phyloP scores from a whole-genome alignment of 1,140 invertebrate species.

The Tetraneura akinire region DNA sequence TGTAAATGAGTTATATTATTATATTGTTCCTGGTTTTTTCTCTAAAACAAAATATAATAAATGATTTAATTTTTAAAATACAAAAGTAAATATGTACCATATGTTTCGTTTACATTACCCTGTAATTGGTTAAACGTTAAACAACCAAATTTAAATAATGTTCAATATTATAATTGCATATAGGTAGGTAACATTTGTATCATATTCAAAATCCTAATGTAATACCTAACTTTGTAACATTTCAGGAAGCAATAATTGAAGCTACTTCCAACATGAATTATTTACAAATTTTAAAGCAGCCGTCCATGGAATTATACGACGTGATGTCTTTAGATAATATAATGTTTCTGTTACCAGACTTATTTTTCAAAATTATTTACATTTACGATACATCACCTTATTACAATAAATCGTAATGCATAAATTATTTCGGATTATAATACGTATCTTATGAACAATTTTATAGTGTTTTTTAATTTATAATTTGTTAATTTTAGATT shows the following conservation, averaged over 20 bases:
- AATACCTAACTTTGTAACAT: background rate
- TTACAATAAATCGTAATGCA: slow-evolving; percentile 5
- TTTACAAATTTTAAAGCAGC: background rate
- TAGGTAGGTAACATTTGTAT: no score
- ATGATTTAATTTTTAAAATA: no score
- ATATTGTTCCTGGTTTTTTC: no score
- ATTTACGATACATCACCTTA: background rate
- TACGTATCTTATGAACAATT: background rate
- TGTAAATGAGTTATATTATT: no score
- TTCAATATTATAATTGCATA: no score
- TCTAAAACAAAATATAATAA: no score
- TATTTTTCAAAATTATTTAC: background rate
- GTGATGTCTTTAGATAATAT: background rate
- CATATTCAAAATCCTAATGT: no score
- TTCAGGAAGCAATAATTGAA: background rate
- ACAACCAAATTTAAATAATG: no score
- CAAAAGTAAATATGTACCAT: no score
- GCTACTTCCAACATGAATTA: slow-evolving; percentile 7
- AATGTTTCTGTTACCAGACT: background rate
- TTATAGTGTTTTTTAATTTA: background rate
- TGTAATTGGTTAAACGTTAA: no score
- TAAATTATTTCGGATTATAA: no score
- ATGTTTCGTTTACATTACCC: no score
- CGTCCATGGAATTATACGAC: background rate
- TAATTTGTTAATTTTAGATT: background rate